Evolutionary conservation across 2,113 vertebrate genomes (phyloP).

Genomic region (Tringa solitaria): DNA sequence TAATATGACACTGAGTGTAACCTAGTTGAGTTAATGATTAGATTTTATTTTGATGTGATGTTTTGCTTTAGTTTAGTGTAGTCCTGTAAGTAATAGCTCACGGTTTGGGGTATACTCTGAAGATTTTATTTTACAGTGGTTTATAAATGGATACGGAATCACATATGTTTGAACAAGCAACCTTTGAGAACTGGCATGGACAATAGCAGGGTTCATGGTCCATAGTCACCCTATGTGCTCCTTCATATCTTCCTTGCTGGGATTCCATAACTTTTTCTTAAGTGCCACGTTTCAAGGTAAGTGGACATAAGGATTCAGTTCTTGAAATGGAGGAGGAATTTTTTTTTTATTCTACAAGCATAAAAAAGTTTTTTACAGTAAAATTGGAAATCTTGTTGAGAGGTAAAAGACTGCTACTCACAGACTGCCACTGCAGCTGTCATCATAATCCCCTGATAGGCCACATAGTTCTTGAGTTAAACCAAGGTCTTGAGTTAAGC

Average conservation of each 20-base stretch:
- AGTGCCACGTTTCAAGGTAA: background rate
- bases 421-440: background rate
- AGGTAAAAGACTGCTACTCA: background rate
- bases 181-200: background rate
- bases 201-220: background rate
- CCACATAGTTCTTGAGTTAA: background rate
- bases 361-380: background rate
- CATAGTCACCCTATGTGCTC: background rate
- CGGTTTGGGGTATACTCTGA: background rate
- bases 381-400: background rate
- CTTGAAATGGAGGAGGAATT: background rate
- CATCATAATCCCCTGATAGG: background rate
- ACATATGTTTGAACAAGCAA: background rate
- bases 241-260: background rate
- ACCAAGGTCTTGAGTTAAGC: background rate
- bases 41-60: background rate
- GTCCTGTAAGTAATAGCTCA: background rate
- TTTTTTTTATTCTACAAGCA: background rate
- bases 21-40: background rate
- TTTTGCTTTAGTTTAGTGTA: background rate
- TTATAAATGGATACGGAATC: background rate
- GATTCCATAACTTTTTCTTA: background rate
- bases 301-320: background rate
- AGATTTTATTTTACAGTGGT: background rate
- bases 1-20: background rate